Evolutionary conservation across 2,888 invertebrate species (phyloP), one percentile per base, ranked within the genome.

Genomic region (Tillus elongatus): DNA sequence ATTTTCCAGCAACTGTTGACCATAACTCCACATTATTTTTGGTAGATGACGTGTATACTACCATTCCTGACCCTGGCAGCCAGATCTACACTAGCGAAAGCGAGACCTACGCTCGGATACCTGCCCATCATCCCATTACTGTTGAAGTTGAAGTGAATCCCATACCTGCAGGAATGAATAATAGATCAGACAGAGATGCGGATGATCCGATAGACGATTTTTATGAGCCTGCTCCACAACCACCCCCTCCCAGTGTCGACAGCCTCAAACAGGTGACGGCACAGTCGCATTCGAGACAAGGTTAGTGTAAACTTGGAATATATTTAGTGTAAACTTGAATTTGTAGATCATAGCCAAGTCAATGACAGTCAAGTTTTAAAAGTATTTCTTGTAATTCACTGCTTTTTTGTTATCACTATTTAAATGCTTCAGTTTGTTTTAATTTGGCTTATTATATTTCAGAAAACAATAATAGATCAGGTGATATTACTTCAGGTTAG

Each of bases 21-120:
- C n/a, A n/a, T n/a, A n/a, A n/a, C n/a, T n/a, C n/a, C n/a, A n/a
- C n/a, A n/a, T n/a, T n/a, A n/a, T n/a, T n/a, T n/a, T n/a, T n/a
- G n/a, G 41, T 52, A 85, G 89, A 90, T 61, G 89, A 90, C 67
- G 87, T 88, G 72, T 90, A 90, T 61, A 89, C 89, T 2, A 89
- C 89, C 2, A 90, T 90, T 41, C 87, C 87, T 50, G 90, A 89
- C 56, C 79, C 82, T 26, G 71, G 70, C 49, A 70, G 68, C 53
- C 73, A 72, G 43, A 72, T 78, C 15, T 74, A 87, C 63, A 73
- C 82, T 41, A 80, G 79, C 51, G 88, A 85, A 2, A 87, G 87
- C 33, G 89, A 88, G 61, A 88, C 88, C 2, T 89, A 88, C 62
- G 88, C 88, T 35, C 85, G 86, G 66, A 88, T 89, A 46, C 78